Base-by-base conservation (phyloP, 2,797 vertebrate genomes). In the Pogonophryne albipinna region DNA sequence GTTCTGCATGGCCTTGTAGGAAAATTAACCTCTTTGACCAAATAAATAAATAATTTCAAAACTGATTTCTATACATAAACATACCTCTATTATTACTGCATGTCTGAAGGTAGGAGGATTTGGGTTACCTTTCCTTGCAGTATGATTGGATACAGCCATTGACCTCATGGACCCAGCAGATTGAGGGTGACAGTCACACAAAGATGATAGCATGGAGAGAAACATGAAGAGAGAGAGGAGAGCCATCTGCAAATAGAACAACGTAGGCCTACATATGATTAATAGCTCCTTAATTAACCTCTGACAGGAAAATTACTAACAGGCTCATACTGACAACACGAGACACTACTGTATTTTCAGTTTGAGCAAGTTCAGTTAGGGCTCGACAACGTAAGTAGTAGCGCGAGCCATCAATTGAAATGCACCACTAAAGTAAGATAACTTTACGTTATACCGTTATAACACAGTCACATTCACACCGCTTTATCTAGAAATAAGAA, bases 231-330 rank as follows among this genome's bases (percentile, higher is more conserved):
- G 3, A 13, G 9, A 31, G 9, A 78, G 59, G 59, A 68, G 17
- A 71, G 66, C 23, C 89, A 91, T 92, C 92, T 93, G 79, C 12
- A 47, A 41, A 72, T 9, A 82, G 31, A 76, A 19, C 42, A 65
- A 15, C 6, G 27, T n/a, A 27, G 27, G 27, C 27, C 27, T 27
- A 13, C 17, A 47, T 14, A 42, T 46, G 19, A 66, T 42, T 20
- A 42, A 53, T 2, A 59, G 44, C 10, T 23, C 7, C 3, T 1
- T 16, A 16, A 46, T 27, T 14, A 11, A 47, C 0, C 16, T 17
- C 1, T 17, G 31, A 34, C 8, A 15, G 9, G 23, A 27, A 27
- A 14, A 34, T 59, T 53, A 46, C 34, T 38, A 38, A 38, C 17
- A 52, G 47, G 50, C 11, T 27, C 4, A 58, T 3, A n/a, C 13